A percentile compares a stretch with the other conserved stretches of the same genome.
These are phyloP conservation scores for Sericinus montela DNA, from an alignment of 2,888 invertebrate genomes.

Conservation along the genomic window DNA sequence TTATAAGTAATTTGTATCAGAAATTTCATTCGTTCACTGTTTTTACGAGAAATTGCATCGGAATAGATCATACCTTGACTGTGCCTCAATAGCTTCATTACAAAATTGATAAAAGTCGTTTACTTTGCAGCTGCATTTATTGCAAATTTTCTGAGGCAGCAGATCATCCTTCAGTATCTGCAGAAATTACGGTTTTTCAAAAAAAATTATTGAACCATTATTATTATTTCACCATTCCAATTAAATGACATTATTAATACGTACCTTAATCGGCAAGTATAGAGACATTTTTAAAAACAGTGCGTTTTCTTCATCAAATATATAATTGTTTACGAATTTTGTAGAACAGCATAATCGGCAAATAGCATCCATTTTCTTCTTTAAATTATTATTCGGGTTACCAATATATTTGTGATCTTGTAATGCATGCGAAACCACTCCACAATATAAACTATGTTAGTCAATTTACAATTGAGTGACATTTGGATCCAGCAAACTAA, in stretches of 20 bases:
- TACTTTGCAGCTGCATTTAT: constrained; percentile 84
- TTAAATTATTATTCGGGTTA: too few species aligned
- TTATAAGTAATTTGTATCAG: too few species aligned
- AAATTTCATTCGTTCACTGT: neutral
- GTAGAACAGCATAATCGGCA: constrained; percentile 69
- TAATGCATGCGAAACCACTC: too few species aligned
- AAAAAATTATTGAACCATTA: constrained; percentile 14
- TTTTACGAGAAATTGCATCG: neutral
- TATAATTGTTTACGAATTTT: constrained; percentile 81
- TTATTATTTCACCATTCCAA: too few species aligned
- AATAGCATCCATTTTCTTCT: constrained; percentile 62
- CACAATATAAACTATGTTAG: constrained; percentile 26
- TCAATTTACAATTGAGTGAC: constrained; percentile 35
- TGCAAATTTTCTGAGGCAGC: constrained; percentile 85
- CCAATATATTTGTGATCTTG: too few species aligned
- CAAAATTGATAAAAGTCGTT: constrained; percentile 86
- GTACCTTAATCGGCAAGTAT: constrained; percentile 87
- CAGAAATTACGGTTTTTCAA: constrained; percentile 23
- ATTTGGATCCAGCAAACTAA: too few species aligned
- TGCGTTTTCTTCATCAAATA: constrained; percentile 84
- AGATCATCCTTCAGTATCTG: constrained; percentile 83
- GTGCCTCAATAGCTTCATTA: constrained; percentile 83
- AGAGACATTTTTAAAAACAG: constrained; percentile 84
- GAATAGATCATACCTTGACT: constrained; percentile 71
- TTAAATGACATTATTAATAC: constrained; percentile 9